Percentiles rank a stretch among this genome's conserved stretches.
Evolutionary conservation across 2,888 invertebrate genomes (phyloP).

Genomic region (Tenthredo notha): DNA sequence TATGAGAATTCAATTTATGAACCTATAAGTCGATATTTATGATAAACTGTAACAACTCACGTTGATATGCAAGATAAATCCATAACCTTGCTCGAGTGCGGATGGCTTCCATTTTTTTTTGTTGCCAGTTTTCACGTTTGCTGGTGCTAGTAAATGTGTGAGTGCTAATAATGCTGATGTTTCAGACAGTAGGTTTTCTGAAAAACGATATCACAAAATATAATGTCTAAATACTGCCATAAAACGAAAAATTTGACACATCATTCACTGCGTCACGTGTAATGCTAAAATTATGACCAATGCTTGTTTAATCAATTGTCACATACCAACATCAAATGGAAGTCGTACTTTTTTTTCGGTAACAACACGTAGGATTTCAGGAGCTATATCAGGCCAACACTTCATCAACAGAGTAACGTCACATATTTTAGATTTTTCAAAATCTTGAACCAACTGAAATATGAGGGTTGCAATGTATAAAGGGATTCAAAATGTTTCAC

Average conservation of each 20-base stretch:
- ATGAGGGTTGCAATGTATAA: not conserved
- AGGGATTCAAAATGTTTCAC: not conserved
- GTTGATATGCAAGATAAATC: conserved; percentile 5
- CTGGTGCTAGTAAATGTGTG: not conserved
- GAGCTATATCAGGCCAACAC: conserved; percentile 10
- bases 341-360: not conserved
- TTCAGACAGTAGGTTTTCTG: not conserved
- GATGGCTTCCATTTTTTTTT: conserved; percentile 17
- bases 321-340: conserved; percentile 2
- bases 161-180: not conserved
- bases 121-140: conserved; percentile 6
- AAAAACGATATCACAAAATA: not conserved
- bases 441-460: conserved; percentile 8
- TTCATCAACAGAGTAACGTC: not conserved
- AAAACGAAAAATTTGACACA: not conserved
- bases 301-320: not conserved
- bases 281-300: not conserved
- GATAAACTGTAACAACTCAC: not conserved
- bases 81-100: not conserved
- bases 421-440: not conserved
- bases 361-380: conserved; percentile 16
- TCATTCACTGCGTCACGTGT: not conserved
- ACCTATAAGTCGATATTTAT: not conserved
- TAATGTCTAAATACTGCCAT: not conserved
- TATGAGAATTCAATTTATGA: not conserved